phyloP scores from a whole-genome alignment of 2,797 vertebrate genomes.

The Sebastes trivittatus region DNA sequence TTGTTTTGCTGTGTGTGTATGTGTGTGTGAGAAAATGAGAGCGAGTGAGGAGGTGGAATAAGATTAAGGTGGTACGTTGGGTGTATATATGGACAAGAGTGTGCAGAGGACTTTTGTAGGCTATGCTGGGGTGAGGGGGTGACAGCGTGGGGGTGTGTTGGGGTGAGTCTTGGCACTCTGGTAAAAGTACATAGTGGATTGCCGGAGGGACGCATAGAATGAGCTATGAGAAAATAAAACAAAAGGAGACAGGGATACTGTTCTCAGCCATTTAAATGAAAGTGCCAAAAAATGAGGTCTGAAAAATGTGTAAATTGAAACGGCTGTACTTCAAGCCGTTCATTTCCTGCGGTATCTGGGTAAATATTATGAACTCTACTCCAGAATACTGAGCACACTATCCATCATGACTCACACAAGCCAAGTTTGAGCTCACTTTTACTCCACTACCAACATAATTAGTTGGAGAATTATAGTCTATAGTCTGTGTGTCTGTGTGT shows the following conservation, averaged over 20 bases:
- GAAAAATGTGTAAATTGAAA: constrained; percentile 77
- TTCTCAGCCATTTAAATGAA: constrained; percentile 56
- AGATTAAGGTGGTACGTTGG: neutral
- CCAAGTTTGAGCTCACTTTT: constrained; percentile 70
- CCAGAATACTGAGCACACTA: constrained; percentile 65
- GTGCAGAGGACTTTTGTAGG: neutral
- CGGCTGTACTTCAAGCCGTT: constrained; percentile 58
- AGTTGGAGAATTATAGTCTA: constrained; percentile 49
- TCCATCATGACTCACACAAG: constrained; percentile 71
- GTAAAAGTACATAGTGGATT: neutral
- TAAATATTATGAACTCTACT: constrained; percentile 81
- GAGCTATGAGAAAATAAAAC: constrained; percentile 57
- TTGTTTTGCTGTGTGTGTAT: neutral
- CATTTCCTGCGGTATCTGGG: constrained; percentile 78
- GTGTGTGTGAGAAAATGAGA: neutral
- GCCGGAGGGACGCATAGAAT: constrained; percentile 10
- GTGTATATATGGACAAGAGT: neutral
- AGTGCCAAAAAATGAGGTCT: constrained; percentile 55
- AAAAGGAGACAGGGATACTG: constrained; percentile 50
- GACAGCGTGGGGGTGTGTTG: neutral
- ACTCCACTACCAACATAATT: constrained; percentile 66
- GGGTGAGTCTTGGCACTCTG: constrained; percentile 4
- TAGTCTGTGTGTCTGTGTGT: constrained; percentile 8
- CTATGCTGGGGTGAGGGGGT: neutral
- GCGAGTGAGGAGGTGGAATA: neutral